Evolutionary conservation across 2,888 invertebrate genomes (phyloP).

Genomic region (Thereva unica): DNA sequence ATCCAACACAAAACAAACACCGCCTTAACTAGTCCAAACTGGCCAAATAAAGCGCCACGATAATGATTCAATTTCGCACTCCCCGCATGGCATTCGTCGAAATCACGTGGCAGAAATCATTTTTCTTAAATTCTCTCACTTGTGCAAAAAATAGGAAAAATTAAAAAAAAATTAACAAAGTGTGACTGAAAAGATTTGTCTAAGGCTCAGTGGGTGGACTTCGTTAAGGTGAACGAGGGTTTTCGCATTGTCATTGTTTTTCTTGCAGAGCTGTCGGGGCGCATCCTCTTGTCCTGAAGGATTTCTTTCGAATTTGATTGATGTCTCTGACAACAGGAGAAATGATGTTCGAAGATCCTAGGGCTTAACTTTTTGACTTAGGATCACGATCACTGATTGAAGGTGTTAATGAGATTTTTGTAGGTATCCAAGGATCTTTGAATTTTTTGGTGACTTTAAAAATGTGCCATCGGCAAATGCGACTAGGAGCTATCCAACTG

Average conservation of each 20-base stretch:
- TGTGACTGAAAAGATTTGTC: conserved; percentile 41
- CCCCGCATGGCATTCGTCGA: too few relatives aligned
- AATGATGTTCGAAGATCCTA: conserved; percentile 10
- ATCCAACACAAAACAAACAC: too few relatives aligned
- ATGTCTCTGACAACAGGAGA: conserved; percentile 36
- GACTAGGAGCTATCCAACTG: too few relatives aligned
- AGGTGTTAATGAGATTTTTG: conserved; percentile 38
- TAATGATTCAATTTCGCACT: too few relatives aligned
- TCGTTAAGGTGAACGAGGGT: conserved; percentile 10
- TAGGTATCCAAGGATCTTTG: conserved; percentile 5
- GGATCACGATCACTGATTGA: conserved; percentile 22
- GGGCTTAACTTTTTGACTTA: neutral
- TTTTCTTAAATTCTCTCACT: too few relatives aligned
- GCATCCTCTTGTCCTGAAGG: conserved; percentile 18
- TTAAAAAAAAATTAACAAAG: conserved; percentile 24
- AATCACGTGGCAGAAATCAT: too few relatives aligned
- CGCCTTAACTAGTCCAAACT: too few relatives aligned
- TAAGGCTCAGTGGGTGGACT: conserved; percentile 20
- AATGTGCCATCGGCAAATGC: too few relatives aligned
- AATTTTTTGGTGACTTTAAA: too few relatives aligned
- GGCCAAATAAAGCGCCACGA: too few relatives aligned
- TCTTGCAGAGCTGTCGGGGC: conserved; percentile 32
- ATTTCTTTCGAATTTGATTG: conserved; percentile 31
- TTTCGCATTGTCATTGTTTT: conserved; percentile 38
- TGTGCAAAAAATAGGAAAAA: conserved; percentile 7